phyloP scores from a whole-genome alignment of 1,140 invertebrate genomes.

The Meloidogyne hapla region DNA sequence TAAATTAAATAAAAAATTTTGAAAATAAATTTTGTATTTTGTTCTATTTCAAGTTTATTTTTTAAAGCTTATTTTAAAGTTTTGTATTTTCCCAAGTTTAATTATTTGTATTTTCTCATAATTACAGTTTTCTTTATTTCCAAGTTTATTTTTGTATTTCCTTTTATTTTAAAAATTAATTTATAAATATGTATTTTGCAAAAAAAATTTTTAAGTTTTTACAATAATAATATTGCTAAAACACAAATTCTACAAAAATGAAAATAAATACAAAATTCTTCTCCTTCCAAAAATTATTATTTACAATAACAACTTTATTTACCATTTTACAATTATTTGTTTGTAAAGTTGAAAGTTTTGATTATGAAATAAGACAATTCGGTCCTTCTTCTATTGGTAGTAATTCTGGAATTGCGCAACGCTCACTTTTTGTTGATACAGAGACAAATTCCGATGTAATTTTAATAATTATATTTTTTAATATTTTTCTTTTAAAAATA shows the following conservation, averaged over 20 bases:
- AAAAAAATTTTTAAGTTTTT: neutral
- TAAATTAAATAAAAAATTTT: neutral
- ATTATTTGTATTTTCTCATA: neutral
- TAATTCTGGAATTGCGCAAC: neutral
- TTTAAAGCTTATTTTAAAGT: neutral
- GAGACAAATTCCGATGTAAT: neutral
- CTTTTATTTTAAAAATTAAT: neutral
- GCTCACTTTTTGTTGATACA: constrained; percentile 1
- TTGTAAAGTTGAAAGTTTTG: neutral
- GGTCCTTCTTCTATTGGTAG: neutral
- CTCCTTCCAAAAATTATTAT: neutral
- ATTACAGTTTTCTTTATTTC: too few relatives aligned
- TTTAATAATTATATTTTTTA: neutral
- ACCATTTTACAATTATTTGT: neutral
- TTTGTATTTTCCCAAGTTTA: too few relatives aligned
- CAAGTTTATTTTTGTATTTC: neutral
- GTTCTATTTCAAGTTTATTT: neutral
- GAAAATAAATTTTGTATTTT: neutral
- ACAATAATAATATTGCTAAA: too few relatives aligned
- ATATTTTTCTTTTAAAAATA: neutral
- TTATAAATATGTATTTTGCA: neutral
- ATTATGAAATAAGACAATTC: neutral
- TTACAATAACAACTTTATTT: neutral
- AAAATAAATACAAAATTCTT: neutral
- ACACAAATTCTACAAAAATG: neutral